Conservation (phyloP, 2,888 invertebrate species). For the Corythucha ciliata region DNA sequence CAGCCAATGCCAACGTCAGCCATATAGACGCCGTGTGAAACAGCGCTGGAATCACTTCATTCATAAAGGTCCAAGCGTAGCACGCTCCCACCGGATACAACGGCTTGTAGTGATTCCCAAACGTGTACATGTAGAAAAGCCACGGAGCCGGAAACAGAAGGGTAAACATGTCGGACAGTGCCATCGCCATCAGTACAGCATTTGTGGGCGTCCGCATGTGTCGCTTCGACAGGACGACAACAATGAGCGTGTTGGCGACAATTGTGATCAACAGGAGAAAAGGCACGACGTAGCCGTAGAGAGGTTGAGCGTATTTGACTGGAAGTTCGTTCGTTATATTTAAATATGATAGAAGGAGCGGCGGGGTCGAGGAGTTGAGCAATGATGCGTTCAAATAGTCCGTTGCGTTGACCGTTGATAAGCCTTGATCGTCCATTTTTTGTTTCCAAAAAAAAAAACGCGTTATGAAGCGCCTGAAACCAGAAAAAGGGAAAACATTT, state of each 20-base stretch:
- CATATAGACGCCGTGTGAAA: slow-evolving; percentile 92
- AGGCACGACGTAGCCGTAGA: slow-evolving; percentile 64
- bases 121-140: slow-evolving; percentile 85
- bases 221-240: slow-evolving; percentile 75
- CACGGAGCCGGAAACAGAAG: slow-evolving; percentile 83
- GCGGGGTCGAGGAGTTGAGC: too few relatives aligned
- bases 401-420: too few relatives aligned
- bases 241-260: slow-evolving; percentile 83
- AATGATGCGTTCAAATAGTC: too few relatives aligned
- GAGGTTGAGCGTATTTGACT: slow-evolving; percentile 56
- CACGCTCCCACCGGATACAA: slow-evolving; percentile 66
- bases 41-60: slow-evolving; percentile 74
- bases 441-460: too few relatives aligned
- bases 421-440: too few relatives aligned
- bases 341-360: too few relatives aligned
- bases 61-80: slow-evolving; percentile 69
- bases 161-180: slow-evolving; percentile 88
- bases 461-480: too few relatives aligned
- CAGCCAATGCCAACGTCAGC: slow-evolving; percentile 81
- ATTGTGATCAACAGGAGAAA: slow-evolving; percentile 76
- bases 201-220: slow-evolving; percentile 91
- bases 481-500: too few relatives aligned
- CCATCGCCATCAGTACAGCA: slow-evolving; percentile 91
- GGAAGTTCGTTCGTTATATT: slow-evolving; percentile 60
- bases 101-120: slow-evolving; percentile 76